Evolutionary conservation across 2,113 vertebrate genomes (phyloP), one percentile per base, ranked within the genome.

Genomic region (Aphelocoma coerulescens): DNA sequence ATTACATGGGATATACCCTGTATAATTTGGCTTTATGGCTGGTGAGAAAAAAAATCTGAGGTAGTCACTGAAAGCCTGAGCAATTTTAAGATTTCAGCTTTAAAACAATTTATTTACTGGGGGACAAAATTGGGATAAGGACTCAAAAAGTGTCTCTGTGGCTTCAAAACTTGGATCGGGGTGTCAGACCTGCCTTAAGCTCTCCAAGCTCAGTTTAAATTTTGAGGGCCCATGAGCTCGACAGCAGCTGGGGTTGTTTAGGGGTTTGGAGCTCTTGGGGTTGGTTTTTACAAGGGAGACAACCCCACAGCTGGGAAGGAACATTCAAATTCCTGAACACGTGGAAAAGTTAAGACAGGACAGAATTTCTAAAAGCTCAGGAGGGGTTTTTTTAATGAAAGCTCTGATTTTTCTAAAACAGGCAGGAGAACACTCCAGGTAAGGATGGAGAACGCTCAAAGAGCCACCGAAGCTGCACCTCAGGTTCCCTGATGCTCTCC

Each of bases 1-100:
- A 96, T 97, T 95, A 95, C 72, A 69, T 33, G 63, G 88, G 86
- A 94, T 96, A 94, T 66, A 91, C 83, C 43, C 55, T 44, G 54
- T 83, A 92, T 88, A 91, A 96, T 80, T 84, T 86, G 68, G 88
- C 69, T 86, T 93, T 88, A 59, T 65, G 71, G 71, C 33, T 73
- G 22, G 23, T 46, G 26, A 43, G 75, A 13, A 46, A 61, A 44
- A 39, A 35, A 30, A 62, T 10, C 59, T 9, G 10, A 89, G 49
- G 85, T 62, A 82, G 82, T 15, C 46, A 24, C 55, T 33, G 82
- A 90, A 94, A 96, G 37, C 62, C 27, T 27, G 15, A 46, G 33
- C 16, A 54, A 94, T 55, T 85, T 18, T 57, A 76, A 85, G 88
- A 83, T 88, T 91, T 80, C 59, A 30, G 33, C 85, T 88, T 74